These are phyloP conservation scores for Eumaeus atala DNA, from an alignment of 1,140 invertebrate species.

Conservation along the genomic window DNA sequence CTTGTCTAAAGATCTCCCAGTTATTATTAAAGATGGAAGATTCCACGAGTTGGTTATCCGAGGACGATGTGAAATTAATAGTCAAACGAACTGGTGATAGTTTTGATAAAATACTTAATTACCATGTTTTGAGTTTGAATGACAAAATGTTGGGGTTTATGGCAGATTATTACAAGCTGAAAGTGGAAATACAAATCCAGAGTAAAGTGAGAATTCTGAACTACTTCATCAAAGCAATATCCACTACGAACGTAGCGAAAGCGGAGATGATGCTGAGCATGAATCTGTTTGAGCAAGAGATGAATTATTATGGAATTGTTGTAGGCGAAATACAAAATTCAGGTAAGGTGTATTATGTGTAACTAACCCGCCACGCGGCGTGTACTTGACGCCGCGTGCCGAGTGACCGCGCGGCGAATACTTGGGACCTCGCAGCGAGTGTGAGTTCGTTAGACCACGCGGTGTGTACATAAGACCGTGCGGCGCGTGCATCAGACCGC, in stretches of 20 bases:
- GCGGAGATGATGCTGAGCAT: constrained; percentile 49
- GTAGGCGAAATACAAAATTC: constrained; percentile 32
- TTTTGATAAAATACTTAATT: constrained; percentile 26
- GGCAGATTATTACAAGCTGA: constrained; percentile 54
- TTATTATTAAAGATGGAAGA: too few relatives aligned
- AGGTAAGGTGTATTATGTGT: constrained; percentile 33
- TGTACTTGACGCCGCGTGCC: too few relatives aligned
- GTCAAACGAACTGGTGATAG: constrained; percentile 27
- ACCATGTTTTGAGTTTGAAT: constrained; percentile 40
- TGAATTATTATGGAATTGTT: constrained; percentile 43
- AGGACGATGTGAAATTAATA: constrained; percentile 41
- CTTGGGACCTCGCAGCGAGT: too few relatives aligned
- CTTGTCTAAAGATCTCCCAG: too few relatives aligned
- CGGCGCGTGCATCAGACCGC: too few relatives aligned
- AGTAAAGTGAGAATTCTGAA: constrained; percentile 26
- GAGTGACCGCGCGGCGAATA: too few relatives aligned
- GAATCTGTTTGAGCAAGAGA: constrained; percentile 50
- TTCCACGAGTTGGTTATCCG: constrained; percentile 32
- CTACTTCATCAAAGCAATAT: constrained; percentile 59
- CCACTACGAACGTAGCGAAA: constrained; percentile 47
- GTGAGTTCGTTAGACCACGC: too few relatives aligned
- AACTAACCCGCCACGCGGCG: too few relatives aligned
- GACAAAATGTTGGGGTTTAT: constrained; percentile 60
- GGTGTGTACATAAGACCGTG: too few relatives aligned
- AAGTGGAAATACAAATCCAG: constrained; percentile 30